Conservation (phyloP, 2,888 invertebrate genomes). For the Cryptosula pallasiana region DNA sequence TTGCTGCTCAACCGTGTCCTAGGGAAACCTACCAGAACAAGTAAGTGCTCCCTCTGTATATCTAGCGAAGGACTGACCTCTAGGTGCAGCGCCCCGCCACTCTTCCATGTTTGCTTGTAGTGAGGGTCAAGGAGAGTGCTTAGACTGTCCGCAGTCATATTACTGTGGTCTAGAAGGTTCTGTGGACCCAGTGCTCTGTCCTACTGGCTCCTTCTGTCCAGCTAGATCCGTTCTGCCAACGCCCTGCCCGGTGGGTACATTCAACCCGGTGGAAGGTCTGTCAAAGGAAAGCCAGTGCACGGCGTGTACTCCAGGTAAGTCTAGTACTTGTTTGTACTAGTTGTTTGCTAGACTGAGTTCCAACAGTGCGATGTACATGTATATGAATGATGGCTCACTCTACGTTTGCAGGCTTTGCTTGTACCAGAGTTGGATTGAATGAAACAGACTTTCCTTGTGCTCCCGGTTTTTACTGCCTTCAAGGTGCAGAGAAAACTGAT, state of each 20-base stretch:
- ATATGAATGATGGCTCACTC: no score
- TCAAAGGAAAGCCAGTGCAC: constrained; percentile 39
- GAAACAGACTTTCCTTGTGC: constrained; percentile 36
- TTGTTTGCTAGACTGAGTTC: no score
- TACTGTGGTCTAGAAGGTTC: constrained; percentile 45
- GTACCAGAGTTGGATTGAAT: constrained; percentile 40
- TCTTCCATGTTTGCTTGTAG: neutral
- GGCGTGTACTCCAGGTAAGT: constrained; percentile 31
- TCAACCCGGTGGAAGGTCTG: constrained; percentile 34
- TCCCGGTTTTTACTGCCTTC: constrained; percentile 43
- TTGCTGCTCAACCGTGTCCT: constrained; percentile 46
- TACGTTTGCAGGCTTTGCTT: constrained; percentile 39
- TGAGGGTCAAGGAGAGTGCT: constrained; percentile 32
- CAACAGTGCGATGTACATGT: no score
- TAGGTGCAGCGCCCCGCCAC: no score
- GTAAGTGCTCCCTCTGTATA: neutral
- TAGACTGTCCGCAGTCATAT: constrained; percentile 45
- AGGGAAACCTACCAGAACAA: constrained; percentile 29
- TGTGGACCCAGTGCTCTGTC: constrained; percentile 39
- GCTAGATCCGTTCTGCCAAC: constrained; percentile 40
- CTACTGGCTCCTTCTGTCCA: constrained; percentile 45
- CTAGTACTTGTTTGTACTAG: no score
- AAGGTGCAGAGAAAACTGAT: constrained; percentile 28
- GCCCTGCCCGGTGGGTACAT: constrained; percentile 45
- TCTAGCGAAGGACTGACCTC: no score